Conservation (phyloP, 2,113 vertebrate species). For the Peromyscus maniculatus region DNA sequence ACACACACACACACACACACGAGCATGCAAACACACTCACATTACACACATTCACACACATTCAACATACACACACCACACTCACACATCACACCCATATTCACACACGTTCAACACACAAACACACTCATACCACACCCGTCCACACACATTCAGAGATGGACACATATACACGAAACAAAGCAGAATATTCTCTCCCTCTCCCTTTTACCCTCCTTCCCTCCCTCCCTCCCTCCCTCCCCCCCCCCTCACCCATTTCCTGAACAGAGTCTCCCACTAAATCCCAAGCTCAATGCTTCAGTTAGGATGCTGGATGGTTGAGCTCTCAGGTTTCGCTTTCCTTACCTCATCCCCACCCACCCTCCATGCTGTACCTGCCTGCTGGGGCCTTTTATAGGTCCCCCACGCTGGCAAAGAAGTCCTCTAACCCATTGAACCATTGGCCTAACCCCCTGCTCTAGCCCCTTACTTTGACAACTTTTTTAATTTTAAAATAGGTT, state of each 20-base stretch:
- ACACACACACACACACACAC: not conserved
- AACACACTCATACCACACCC: not conserved
- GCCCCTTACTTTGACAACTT: constrained; percentile 35
- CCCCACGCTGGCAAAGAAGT: too few species aligned
- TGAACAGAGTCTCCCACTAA: not conserved
- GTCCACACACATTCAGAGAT: not conserved
- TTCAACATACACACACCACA: not conserved
- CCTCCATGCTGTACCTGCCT: not conserved
- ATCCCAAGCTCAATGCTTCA: not conserved
- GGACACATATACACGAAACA: not conserved
- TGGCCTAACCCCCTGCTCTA: not conserved
- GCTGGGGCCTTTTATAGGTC: not conserved
- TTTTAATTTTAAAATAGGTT: constrained; percentile 8
- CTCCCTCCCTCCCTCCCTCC: too few species aligned
- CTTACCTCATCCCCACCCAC: too few species aligned
- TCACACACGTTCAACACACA: not conserved
- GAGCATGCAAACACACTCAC: not conserved
- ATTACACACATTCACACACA: not conserved
- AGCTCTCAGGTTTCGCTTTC: not conserved
- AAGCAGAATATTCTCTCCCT: not conserved
- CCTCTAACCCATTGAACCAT: too few species aligned
- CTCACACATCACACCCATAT: not conserved
- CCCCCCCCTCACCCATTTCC: not conserved
- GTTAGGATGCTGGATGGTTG: not conserved
- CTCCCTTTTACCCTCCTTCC: fast-evolving